Conservation (phyloP, 2,888 invertebrate genomes). For the Agrochola macilenta region DNA sequence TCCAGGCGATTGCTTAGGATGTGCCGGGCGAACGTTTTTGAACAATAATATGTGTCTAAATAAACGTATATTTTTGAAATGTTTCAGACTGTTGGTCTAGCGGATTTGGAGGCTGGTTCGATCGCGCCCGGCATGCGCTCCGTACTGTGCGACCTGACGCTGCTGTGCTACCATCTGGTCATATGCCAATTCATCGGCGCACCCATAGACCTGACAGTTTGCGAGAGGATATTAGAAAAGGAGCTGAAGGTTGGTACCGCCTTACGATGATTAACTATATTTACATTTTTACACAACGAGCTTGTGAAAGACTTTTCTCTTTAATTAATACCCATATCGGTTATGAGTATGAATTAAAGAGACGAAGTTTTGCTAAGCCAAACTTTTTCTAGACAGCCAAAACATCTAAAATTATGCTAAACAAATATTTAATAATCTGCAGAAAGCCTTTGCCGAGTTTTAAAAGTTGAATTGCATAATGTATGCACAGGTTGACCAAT, state of each 20-base stretch:
- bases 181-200: constrained; percentile 95
- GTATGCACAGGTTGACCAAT: neutral
- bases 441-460: neutral
- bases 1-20: too few relatives aligned
- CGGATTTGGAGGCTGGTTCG: constrained; percentile 94
- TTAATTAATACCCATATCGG: neutral
- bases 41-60: neutral
- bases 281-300: neutral
- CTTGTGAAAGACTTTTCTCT: neutral
- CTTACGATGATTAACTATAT: neutral
- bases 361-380: neutral
- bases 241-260: constrained; percentile 91
- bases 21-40: neutral
- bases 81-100: constrained; percentile 93
- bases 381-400: neutral
- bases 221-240: constrained; percentile 92
- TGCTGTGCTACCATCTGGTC: constrained; percentile 96
- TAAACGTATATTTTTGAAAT: constrained; percentile 17
- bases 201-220: constrained; percentile 94
- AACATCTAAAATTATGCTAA: neutral
- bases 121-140: constrained; percentile 94
- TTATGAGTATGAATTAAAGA: neutral
- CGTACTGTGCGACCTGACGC: constrained; percentile 95
- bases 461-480: neutral
- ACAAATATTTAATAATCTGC: neutral